Base-by-base conservation (phyloP, 1,140 invertebrate species). In the Lepidurus packardi region DNA sequence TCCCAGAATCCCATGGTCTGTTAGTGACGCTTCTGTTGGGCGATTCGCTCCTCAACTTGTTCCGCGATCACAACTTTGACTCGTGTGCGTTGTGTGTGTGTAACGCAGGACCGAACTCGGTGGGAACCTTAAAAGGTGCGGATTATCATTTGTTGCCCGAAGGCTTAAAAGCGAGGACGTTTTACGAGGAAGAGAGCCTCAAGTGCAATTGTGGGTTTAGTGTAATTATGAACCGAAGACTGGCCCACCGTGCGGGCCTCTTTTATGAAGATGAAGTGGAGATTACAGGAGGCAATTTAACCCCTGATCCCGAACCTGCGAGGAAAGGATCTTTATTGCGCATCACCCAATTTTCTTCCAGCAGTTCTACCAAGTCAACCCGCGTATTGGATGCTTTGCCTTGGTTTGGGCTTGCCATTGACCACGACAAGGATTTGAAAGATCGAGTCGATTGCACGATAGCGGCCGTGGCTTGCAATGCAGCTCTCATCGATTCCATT, bases 241-340 rank as follows among this genome's bases (percentile, higher is more conserved):
- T 93, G 76, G 94, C 91, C n/a, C 92, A 95, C 84, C 89, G 91
- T 42, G 92, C 95, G 6, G 97, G 97, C 1, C 86, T 99, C 5
- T 99, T 98, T 84, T 98, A 97, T 81, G 97, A 99, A 86, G 97
- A 99, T 83, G 97, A 99, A 84, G 90, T 95, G 85, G 97, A 99
- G 84, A 97, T 99, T 75, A 97, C 95, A 0, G 95, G 91, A 82
- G 76, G 34, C 24, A 25, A 74, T n/a, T 34, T 73, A 11, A 80
- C 79, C 41, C 45, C 21, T 24, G 79, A 80, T 74, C 79, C 79
- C 4, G 76, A 45, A 25, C 73, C 45, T 11, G 43, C 45, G 4
- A 73, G 75, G 41, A 43, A 47, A 42, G 24, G 73, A 21, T 78
- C 78, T n/a, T 47, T 78, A 2, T 45, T 78, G 73, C 25, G 43